phyloP scores from a whole-genome alignment of 1,140 invertebrate species.

The Caenorhabditis remanei region DNA sequence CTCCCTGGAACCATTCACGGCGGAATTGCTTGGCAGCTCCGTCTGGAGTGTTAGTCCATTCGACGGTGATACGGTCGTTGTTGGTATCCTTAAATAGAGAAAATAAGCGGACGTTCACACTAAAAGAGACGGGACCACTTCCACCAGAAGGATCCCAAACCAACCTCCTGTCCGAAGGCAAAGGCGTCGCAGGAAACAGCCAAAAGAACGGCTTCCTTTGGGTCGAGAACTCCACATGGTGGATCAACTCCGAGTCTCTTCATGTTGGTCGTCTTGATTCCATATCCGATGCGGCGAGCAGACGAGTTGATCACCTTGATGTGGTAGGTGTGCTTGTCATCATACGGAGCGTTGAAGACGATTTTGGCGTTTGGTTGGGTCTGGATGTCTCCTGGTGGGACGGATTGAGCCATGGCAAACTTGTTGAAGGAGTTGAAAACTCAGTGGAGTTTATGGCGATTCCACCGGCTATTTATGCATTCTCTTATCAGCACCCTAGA shows the following conservation, averaged over 20 bases:
- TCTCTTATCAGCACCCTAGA: too few species aligned
- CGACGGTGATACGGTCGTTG: conserved; percentile 66
- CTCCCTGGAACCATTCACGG: conserved; percentile 67
- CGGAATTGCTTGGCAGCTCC: conserved; percentile 60
- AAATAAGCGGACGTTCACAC: too few species aligned
- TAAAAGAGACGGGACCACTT: too few species aligned
- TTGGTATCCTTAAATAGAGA: conserved; percentile 48
- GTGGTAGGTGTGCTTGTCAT: conserved; percentile 66
- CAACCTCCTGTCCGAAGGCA: conserved; percentile 61
- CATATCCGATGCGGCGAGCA: conserved; percentile 62
- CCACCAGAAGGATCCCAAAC: too few species aligned
- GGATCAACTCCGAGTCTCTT: conserved; percentile 61
- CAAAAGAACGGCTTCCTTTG: conserved; percentile 61
- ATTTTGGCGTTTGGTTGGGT: conserved; percentile 65
- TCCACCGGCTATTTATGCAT: too few species aligned
- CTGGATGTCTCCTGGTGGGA: conserved; percentile 65
- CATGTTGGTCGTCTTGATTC: conserved; percentile 67
- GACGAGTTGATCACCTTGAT: conserved; percentile 63
- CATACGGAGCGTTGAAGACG: conserved; percentile 66
- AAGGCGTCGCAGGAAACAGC: conserved; percentile 63
- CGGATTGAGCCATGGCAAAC: conserved; percentile 59
- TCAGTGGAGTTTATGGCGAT: too few species aligned
- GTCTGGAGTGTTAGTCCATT: conserved; percentile 64
- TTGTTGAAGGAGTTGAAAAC: too few species aligned
- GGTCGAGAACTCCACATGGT: conserved; percentile 62